phyloP scores from a whole-genome alignment of 1,140 invertebrate species.

The Drosophila repleta region DNA sequence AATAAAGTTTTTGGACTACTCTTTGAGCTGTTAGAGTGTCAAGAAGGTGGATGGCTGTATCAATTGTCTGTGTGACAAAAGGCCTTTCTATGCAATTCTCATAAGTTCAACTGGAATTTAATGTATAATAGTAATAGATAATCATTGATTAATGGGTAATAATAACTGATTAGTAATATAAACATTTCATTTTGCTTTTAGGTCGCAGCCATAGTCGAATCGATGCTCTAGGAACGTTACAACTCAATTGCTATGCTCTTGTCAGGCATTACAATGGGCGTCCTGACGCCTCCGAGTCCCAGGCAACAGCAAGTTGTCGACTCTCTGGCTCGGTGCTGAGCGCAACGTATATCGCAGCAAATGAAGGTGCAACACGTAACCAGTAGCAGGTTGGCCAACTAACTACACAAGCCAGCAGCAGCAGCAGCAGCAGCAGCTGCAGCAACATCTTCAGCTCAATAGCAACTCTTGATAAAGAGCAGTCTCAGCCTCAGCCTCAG shows the following conservation, averaged over 20 bases:
- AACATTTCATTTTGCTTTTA: background rate
- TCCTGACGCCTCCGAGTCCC: constrained; percentile 38
- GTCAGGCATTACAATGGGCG: constrained; percentile 57
- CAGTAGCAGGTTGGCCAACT: constrained; percentile 37
- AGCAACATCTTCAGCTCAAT: constrained; percentile 12
- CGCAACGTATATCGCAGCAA: constrained; percentile 18
- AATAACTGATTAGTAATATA: background rate
- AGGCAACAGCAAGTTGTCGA: constrained; percentile 7
- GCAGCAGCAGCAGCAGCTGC: constrained; percentile 18
- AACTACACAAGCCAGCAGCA: constrained; percentile 18
- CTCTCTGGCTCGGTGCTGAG: constrained; percentile 10
- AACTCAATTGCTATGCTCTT: constrained; percentile 43
- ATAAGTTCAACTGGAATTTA: too few relatives aligned
- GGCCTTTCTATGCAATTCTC: too few relatives aligned
- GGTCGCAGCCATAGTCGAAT: constrained; percentile 1
- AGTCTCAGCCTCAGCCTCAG: too few relatives aligned
- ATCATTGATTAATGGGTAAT: too few relatives aligned
- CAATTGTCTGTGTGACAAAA: too few relatives aligned
- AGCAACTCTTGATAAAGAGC: constrained; percentile 9
- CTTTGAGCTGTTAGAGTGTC: too few relatives aligned
- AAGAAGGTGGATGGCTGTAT: too few relatives aligned
- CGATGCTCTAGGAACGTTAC: constrained; percentile 17
- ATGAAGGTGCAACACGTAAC: constrained; percentile 47
- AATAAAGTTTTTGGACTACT: background rate
- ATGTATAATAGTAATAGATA: too few relatives aligned